phyloP scores from a whole-genome alignment of 2,888 invertebrate genomes.

The Rapana venosa region DNA sequence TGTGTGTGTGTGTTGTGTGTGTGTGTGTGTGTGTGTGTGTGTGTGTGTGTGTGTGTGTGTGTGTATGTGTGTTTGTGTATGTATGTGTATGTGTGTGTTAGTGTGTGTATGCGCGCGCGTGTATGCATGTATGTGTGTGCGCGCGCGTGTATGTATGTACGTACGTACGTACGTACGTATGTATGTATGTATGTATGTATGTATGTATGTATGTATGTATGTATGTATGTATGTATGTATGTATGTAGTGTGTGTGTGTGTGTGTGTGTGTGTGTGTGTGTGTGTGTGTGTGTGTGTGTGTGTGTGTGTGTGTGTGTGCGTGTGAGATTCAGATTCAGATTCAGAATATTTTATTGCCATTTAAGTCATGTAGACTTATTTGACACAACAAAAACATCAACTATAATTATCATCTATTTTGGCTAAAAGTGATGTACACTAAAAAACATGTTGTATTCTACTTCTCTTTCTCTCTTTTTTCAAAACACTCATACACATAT shows the following conservation, averaged over 20 bases:
- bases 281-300: background rate
- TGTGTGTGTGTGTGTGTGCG: background rate
- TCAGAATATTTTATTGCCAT: no score
- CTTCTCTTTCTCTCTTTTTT: no score
- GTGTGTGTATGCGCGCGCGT: background rate
- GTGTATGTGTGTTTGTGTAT: background rate
- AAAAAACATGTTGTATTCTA: no score
- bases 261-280: background rate
- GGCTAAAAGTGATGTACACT: no score
- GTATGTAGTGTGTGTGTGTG: conserved; percentile 1
- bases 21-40: no score
- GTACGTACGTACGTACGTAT: background rate
- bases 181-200: background rate
- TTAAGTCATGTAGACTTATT: no score
- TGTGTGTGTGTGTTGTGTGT: no score
- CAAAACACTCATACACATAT: no score
- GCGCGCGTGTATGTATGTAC: background rate
- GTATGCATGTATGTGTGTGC: background rate
- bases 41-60: background rate
- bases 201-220: background rate
- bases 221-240: no score
- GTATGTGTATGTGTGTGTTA: background rate
- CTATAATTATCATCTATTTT: no score
- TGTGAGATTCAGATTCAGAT: no score
- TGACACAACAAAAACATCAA: no score